Conservation (phyloP, 2,797 vertebrate species). For the Sebastes aleutianus region DNA sequence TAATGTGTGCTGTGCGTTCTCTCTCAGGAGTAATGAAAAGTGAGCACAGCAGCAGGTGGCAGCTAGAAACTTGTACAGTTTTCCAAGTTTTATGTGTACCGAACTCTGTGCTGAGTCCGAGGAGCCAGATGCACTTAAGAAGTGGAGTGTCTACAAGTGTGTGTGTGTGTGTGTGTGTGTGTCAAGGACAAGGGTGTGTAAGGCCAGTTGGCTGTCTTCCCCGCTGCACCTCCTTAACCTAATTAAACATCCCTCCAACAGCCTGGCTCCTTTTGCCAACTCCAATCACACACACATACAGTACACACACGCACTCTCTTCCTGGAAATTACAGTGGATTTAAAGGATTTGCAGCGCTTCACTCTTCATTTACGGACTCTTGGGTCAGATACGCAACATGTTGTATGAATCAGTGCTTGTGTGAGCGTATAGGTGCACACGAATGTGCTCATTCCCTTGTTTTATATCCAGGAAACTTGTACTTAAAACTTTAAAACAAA, state of each 20-base stretch:
- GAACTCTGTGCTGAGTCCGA: constrained; percentile 27
- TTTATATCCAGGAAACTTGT: constrained; percentile 55
- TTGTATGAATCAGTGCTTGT: constrained; percentile 33
- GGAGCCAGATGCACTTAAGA: constrained; percentile 43
- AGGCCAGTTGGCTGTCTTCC: constrained; percentile 47
- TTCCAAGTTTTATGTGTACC: constrained; percentile 40
- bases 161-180: constrained; percentile 16
- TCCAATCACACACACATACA: constrained; percentile 27
- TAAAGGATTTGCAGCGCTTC: constrained; percentile 37
- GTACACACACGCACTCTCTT: background rate
- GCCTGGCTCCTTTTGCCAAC: constrained; percentile 33
- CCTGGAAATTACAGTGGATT: constrained; percentile 39
- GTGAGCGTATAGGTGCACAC: constrained; percentile 2
- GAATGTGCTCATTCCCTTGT: constrained; percentile 19
- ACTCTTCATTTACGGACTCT: constrained; percentile 18
- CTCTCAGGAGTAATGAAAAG: constrained; percentile 37
- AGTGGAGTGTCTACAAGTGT: constrained; percentile 22
- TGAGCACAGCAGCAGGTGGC: constrained; percentile 49
- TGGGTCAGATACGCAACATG: constrained; percentile 10
- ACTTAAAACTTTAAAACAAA: constrained; percentile 24
- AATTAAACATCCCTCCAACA: constrained; percentile 64
- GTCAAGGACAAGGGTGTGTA: constrained; percentile 24
- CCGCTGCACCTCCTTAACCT: constrained; percentile 57
- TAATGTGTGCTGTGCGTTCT: constrained; percentile 18
- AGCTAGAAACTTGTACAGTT: constrained; percentile 43